These are phyloP conservation scores for Acromyrmex charruanus DNA, from an alignment of 1,140 invertebrate genomes.

Conservation along the genomic window DNA sequence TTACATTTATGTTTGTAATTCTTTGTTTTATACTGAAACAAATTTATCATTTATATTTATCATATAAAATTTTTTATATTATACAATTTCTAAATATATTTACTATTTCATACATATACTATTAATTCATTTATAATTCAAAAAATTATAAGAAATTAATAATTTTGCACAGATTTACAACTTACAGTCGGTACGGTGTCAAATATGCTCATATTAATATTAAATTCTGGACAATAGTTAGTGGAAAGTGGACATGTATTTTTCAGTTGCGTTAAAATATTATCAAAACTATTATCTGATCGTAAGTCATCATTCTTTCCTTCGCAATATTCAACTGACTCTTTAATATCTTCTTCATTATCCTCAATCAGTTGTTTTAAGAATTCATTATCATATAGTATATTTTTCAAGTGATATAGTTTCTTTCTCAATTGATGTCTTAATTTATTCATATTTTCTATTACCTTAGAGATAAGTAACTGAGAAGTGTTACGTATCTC, in stretches of 20 bases:
- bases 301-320: neutral
- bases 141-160: neutral
- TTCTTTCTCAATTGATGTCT: neutral
- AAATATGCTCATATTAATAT: neutral
- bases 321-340: neutral
- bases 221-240: neutral
- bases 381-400: neutral
- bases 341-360: neutral
- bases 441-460: neutral
- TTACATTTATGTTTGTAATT: neutral
- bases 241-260: neutral
- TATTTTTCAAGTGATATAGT: constrained; percentile 4
- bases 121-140: neutral
- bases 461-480: neutral
- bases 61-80: neutral
- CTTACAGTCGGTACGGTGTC: constrained; percentile 3
- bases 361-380: neutral
- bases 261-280: neutral
- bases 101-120: neutral
- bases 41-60: neutral
- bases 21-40: constrained; percentile 22
- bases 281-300: constrained; percentile 19
- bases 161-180: neutral
- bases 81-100: neutral
- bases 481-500: constrained; percentile 30